These are phyloP conservation scores for Sebastes aleutianus DNA, from an alignment of 2,797 vertebrate species.

Conservation along the genomic window DNA sequence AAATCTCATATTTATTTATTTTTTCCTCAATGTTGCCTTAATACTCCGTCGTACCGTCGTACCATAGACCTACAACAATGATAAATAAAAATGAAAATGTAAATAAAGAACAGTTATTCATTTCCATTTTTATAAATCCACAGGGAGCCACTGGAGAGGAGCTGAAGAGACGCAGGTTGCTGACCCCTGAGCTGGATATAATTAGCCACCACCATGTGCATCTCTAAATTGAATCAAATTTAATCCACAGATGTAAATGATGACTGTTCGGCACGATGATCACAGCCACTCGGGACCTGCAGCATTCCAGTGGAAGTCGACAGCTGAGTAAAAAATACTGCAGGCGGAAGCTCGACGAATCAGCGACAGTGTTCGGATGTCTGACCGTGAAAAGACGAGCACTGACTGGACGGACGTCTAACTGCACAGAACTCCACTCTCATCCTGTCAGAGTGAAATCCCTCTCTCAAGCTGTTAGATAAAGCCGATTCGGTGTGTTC, in stretches of 20 bases:
- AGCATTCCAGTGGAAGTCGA: not conserved
- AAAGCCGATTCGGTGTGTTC: not conserved
- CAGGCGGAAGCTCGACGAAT: not conserved
- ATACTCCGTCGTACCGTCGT: too few species aligned
- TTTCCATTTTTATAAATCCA: too few species aligned
- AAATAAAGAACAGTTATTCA: too few species aligned
- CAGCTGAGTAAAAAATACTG: not conserved
- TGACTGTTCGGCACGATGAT: not conserved
- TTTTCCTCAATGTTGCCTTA: rapidly evolving
- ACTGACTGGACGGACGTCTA: not conserved
- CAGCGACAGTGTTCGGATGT: not conserved
- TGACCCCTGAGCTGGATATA: rapidly evolving
- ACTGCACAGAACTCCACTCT: not conserved
- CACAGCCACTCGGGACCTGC: not conserved
- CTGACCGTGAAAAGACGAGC: constrained; percentile 12
- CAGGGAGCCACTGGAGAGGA: too few species aligned
- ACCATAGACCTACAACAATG: too few species aligned
- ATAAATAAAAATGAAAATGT: too few species aligned
- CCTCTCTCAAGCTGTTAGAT: not conserved
- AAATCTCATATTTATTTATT: too few species aligned
- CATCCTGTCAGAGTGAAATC: constrained; percentile 22
- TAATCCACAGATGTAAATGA: constrained; percentile 13
- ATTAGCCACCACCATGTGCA: not conserved
- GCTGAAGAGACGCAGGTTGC: too few species aligned
- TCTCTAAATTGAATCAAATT: not conserved